phyloP scores from a whole-genome alignment of 2,797 vertebrate genomes.

The Lithobates sylvaticus region DNA sequence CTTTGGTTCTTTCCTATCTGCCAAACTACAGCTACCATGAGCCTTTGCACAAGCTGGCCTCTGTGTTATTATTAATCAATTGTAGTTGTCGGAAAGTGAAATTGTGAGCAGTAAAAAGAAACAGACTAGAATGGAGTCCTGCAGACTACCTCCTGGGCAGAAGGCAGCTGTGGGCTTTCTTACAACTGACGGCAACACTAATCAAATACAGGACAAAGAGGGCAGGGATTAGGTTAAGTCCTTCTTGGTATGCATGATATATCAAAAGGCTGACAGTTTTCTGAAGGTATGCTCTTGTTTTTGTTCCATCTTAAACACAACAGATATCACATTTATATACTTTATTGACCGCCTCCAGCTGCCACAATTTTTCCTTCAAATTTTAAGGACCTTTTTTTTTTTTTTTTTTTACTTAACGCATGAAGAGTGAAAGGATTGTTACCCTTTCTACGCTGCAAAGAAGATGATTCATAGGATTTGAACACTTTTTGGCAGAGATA shows the following conservation, averaged over 20 bases:
- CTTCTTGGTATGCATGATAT: slow-evolving; percentile 1
- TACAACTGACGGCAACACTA: slow-evolving; percentile 5
- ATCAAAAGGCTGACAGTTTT: not conserved
- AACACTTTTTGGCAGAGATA: too few relatives aligned
- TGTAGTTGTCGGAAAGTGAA: not conserved
- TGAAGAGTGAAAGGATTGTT: not conserved
- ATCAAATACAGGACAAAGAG: slow-evolving; percentile 21
- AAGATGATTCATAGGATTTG: too few relatives aligned
- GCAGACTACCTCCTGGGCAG: slow-evolving; percentile 16
- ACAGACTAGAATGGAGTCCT: slow-evolving; percentile 19
- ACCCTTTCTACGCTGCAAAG: too few relatives aligned
- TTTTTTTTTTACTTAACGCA: not conserved
- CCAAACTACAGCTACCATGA: slow-evolving; percentile 3
- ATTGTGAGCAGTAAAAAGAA: slow-evolving; percentile 12
- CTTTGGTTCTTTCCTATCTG: not conserved
- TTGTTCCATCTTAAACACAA: not conserved
- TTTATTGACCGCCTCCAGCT: not conserved
- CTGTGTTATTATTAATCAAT: not conserved
- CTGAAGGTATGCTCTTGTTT: not conserved
- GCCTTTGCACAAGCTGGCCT: not conserved
- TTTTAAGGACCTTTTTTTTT: too few relatives aligned
- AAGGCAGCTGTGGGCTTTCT: slow-evolving; percentile 21
- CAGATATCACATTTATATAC: not conserved
- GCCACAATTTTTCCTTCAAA: not conserved
- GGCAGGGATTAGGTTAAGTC: not conserved